Base-by-base conservation (phyloP, 1,140 invertebrate genomes). In the Heliconius congener region DNA sequence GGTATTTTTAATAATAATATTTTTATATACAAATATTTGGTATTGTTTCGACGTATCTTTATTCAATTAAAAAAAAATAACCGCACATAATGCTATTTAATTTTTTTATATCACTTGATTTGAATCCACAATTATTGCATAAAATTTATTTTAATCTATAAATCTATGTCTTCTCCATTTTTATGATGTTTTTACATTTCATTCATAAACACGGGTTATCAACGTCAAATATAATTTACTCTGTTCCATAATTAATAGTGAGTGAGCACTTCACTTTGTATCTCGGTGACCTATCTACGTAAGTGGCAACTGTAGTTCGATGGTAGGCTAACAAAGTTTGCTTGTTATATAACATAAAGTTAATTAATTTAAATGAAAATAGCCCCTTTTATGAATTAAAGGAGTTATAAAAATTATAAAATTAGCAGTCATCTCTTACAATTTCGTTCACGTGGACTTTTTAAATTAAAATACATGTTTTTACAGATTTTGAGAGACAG, bases 171-270 rank as follows among this genome's bases (percentile, higher is more conserved):
- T 52, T 52, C 5, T 52, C 18, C 50, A 6, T 52, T 52, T 18
- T 19, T 52, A 19, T 19, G 50, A 52, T 19, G 18, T 1, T 57
- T 13, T 66, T 16, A 1, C 8, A 66, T 16, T 13, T 27, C 27
- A n/a, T 66, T 66, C 60, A 30, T 30, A 5, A 66, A 30, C 27
- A 66, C 30, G 30, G 11, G 11, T 66, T 60, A 13, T 66, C 27
- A 30, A 66, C 60, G 13, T 66, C 23, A 66, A 66, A 66, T 5
- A 52, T 6, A 5, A 30, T 30, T 13, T 11, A 5, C 9, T 27
- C 23, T 66, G 52, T 70, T 75, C 39, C 34, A 74, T 77, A 82
- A 82, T 82, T 82, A 82, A 82, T 82, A 75, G 60, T 16, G 60
- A 60, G 75, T 42, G 75, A 71, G 50, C 81, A 80, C 75, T 82